phyloP scores from a whole-genome alignment of 2,888 invertebrate species.

The Hypsopygia costalis region DNA sequence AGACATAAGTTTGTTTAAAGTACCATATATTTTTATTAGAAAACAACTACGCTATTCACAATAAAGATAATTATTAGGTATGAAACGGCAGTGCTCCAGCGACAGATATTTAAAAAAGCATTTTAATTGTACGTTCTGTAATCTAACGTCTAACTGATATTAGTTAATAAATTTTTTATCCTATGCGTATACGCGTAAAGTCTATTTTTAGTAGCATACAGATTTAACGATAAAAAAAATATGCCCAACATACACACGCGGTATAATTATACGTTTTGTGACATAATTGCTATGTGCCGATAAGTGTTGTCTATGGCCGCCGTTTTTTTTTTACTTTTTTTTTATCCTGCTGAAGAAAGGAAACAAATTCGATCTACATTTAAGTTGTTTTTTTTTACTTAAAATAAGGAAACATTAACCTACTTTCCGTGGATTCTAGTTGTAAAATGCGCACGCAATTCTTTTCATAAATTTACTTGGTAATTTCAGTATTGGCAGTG shows the following conservation, averaged over 20 bases:
- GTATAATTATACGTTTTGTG: constrained; percentile 24
- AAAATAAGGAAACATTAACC: constrained; percentile 7
- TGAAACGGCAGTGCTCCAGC: constrained; percentile 17
- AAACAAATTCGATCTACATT: constrained; percentile 12
- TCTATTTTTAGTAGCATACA: constrained; percentile 15
- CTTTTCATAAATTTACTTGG: too few species aligned
- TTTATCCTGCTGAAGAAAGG: constrained; percentile 14
- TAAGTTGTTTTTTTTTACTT: constrained; percentile 7
- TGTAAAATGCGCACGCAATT: too few species aligned
- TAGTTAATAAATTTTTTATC: constrained; percentile 8
- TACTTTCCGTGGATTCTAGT: not conserved
- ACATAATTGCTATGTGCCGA: constrained; percentile 24
- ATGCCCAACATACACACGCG: constrained; percentile 16
- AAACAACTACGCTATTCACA: constrained; percentile 3
- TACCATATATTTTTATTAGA: not conserved
- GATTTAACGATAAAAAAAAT: constrained; percentile 22
- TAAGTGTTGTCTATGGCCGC: constrained; percentile 17
- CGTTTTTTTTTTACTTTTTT: constrained; percentile 10
- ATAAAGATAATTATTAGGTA: constrained; percentile 6
- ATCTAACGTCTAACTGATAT: constrained; percentile 13
- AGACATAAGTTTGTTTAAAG: not conserved
- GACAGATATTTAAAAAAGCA: constrained; percentile 19
- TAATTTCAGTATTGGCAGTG: too few species aligned
- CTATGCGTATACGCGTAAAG: constrained; percentile 13
- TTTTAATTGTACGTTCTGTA: constrained; percentile 26